Percentiles rank a stretch among this genome's conserved stretches.
phyloP scores from a whole-genome alignment of 2,888 invertebrate genomes.

The Glomeris marginata region DNA sequence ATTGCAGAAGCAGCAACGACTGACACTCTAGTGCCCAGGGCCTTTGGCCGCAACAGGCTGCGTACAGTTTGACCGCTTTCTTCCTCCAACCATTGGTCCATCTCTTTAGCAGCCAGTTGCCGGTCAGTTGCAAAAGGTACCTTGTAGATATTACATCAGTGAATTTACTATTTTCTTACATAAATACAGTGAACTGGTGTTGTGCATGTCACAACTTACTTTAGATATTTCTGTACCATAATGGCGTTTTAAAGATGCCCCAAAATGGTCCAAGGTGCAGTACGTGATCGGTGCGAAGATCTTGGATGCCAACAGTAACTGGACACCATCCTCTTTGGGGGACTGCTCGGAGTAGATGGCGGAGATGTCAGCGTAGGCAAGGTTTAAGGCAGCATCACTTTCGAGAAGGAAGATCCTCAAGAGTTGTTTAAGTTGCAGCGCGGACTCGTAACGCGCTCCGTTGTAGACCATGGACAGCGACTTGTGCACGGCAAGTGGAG shows the following conservation, averaged over 20 bases:
- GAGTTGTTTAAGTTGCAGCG: not conserved
- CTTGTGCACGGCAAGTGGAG: slow-evolving; percentile 3
- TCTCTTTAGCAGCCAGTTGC: slow-evolving; percentile 4
- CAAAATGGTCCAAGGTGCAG: slow-evolving; percentile 8
- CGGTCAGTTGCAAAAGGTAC: slow-evolving; percentile 9
- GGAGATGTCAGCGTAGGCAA: slow-evolving; percentile 9
- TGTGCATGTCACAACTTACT: too few relatives aligned
- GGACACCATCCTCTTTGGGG: not conserved
- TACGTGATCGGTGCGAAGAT: slow-evolving; percentile 8
- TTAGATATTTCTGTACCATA: slow-evolving; percentile 6
- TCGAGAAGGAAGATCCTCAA: not conserved
- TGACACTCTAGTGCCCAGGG: slow-evolving; percentile 5
- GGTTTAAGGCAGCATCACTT: slow-evolving; percentile 6
- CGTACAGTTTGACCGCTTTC: not conserved
- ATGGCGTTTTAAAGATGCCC: not conserved
- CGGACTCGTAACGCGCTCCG: slow-evolving; percentile 9
- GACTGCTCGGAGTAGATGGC: not conserved
- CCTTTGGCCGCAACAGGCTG: not conserved
- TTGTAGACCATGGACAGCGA: slow-evolving; percentile 4
- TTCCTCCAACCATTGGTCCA: slow-evolving; percentile 10
- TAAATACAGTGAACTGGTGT: too few relatives aligned
- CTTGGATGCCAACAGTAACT: not conserved
- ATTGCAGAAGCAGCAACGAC: slow-evolving; percentile 1
- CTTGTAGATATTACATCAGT: too few relatives aligned
- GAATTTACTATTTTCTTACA: too few relatives aligned